Conservation (phyloP, 2,797 vertebrate species). For the Alectoris magna region DNA sequence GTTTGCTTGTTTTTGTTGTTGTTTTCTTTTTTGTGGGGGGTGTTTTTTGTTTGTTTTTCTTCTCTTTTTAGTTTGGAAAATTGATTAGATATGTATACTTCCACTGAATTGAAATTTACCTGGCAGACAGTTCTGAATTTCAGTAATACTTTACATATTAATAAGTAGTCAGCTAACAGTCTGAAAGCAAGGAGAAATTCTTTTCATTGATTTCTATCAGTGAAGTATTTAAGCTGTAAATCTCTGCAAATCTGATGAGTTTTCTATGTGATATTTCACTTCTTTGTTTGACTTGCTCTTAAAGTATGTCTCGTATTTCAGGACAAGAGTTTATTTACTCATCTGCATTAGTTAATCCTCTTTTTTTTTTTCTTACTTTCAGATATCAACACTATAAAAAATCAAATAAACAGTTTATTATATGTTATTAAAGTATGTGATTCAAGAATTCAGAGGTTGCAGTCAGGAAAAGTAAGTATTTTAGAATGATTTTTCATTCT, state of each 20-base stretch:
- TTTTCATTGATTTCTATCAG: not conserved
- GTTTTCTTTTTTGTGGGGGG: too few relatives aligned
- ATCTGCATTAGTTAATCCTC: not conserved
- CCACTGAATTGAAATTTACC: not conserved
- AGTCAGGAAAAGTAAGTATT: slow-evolving; percentile 95
- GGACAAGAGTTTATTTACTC: not conserved
- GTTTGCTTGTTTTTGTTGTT: not conserved
- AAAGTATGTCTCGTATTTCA: not conserved
- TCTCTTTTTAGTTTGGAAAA: not conserved
- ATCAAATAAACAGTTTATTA: slow-evolving; percentile 99
- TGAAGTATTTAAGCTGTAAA: not conserved
- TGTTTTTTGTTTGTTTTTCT: not conserved
- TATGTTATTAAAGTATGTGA: slow-evolving; percentile 99
- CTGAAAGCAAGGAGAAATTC: not conserved
- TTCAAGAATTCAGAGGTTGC: slow-evolving; percentile 96
- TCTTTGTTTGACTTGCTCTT: not conserved
- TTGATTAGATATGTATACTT: not conserved
- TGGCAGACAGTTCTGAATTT: not conserved
- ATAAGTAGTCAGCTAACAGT: not conserved
- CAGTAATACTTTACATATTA: not conserved
- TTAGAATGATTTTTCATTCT: not conserved
- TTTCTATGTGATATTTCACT: not conserved
- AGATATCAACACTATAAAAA: slow-evolving; percentile 99
- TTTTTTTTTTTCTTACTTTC: slow-evolving; percentile 73
- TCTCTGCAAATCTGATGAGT: not conserved